A percentile compares a stretch with the other conserved stretches of the same genome.
Conservation (phyloP, 64 coral and sea anemone genomes). For the Montipora cactus region DNA sequence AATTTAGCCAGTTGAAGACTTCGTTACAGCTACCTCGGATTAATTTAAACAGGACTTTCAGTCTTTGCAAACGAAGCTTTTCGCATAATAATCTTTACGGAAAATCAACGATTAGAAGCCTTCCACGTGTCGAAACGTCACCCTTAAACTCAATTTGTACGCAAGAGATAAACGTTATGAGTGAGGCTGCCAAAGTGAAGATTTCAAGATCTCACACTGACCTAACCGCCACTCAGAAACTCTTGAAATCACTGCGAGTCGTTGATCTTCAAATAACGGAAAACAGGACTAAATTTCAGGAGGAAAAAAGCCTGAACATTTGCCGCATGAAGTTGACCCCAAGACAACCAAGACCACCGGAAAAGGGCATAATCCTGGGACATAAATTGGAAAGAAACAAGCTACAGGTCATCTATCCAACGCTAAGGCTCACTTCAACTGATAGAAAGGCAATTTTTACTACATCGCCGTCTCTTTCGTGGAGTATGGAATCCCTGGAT, state of each 20-base stretch:
- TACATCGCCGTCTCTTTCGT: not conserved
- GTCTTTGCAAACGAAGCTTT: conserved; percentile 1
- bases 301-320: conserved; percentile 25
- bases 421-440: not conserved
- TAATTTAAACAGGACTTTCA: conserved; percentile 4
- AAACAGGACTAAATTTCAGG: not conserved
- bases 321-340: conserved; percentile 25
- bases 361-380: not conserved
- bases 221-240: not conserved
- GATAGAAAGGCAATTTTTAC: conserved; percentile 33
- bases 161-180: not conserved
- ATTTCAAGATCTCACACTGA: not conserved
- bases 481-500: conserved; percentile 30
- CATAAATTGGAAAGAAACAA: not conserved
- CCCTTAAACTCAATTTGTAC: conserved; percentile 2
- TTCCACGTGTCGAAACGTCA: not conserved
- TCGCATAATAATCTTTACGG: conserved; percentile 15
- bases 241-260: conserved; percentile 23
- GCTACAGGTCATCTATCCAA: conserved; percentile 30
- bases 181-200: not conserved
- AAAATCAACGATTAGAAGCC: not conserved
- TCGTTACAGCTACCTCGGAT: conserved; percentile 15
- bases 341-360: not conserved
- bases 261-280: not conserved
- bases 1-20: not conserved